These are phyloP conservation scores for Poliocrania exsul DNA, from an alignment of 2,797 vertebrate species.

Conservation along the genomic window DNA sequence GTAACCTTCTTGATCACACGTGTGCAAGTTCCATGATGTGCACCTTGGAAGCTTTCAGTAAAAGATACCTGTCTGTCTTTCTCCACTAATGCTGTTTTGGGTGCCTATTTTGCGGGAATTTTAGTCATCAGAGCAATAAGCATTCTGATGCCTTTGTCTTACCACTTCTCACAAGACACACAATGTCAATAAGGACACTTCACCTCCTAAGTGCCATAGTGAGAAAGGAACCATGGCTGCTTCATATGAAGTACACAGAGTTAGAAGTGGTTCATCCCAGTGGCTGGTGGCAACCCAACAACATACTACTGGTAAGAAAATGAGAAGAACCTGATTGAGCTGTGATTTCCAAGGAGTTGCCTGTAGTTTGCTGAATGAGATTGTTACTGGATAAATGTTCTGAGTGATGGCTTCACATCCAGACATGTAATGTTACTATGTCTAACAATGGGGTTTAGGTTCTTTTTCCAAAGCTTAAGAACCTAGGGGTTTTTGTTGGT, in stretches of 20 bases:
- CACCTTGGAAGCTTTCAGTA: too few species aligned
- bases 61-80: too few species aligned
- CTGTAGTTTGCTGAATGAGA: not conserved
- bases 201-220: fast-evolving
- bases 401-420: not conserved
- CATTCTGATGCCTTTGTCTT: not conserved
- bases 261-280: not conserved
- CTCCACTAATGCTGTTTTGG: too few species aligned
- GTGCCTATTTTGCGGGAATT: too few species aligned
- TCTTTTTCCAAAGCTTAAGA: not conserved
- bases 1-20: too few species aligned
- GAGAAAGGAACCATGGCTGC: not conserved
- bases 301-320: not conserved
- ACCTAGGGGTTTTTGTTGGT: too few species aligned
- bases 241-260: not conserved
- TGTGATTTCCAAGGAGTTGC: not conserved
- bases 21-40: too few species aligned
- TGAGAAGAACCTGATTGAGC: not conserved
- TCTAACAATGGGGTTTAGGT: not conserved
- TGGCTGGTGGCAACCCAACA: not conserved
- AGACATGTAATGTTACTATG: not conserved
- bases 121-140: not conserved
- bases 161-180: not conserved
- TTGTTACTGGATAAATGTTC: not conserved
- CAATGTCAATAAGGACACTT: not conserved